Percentiles rank a stretch among this genome's conserved stretches.
Conservation (phyloP, 1,140 invertebrate species). For the Epicauta chinensis region DNA sequence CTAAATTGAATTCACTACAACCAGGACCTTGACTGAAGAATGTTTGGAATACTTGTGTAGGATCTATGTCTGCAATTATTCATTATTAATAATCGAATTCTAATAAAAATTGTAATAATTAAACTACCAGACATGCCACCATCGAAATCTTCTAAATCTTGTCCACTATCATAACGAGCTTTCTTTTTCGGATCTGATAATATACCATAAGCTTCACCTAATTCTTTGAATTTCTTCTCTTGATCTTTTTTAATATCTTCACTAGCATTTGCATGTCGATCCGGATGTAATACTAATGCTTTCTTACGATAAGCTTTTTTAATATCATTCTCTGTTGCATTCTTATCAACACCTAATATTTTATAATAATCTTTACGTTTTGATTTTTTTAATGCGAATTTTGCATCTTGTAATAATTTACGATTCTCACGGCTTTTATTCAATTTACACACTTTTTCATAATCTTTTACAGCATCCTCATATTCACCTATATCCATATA, state of each 20-base stretch:
- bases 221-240: conserved; percentile 94
- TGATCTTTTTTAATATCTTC: conserved; percentile 80
- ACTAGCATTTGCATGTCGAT: conserved; percentile 82
- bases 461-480: conserved; percentile 88
- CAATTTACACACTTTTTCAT: conserved; percentile 79
- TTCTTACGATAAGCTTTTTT: conserved; percentile 94
- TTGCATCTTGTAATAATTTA: conserved; percentile 75
- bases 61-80: conserved; percentile 58
- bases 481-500: conserved; percentile 77
- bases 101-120: background rate
- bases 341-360: conserved; percentile 82
- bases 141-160: conserved; percentile 68
- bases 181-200: conserved; percentile 90
- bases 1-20: conserved; percentile 45
- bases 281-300: conserved; percentile 82
- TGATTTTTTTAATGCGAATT: conserved; percentile 78
- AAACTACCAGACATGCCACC: conserved; percentile 40
- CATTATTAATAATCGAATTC: background rate
- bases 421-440: conserved; percentile 77
- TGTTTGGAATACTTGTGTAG: conserved; percentile 70
- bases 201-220: conserved; percentile 94
- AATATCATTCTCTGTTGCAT: conserved; percentile 87
- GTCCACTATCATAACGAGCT: conserved; percentile 86
- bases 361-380: conserved; percentile 99
- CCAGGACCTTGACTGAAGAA: conserved; percentile 58